These are phyloP conservation scores for Clupea harengus DNA, from an alignment of 2,113 vertebrate genomes.

Conservation along the genomic window DNA sequence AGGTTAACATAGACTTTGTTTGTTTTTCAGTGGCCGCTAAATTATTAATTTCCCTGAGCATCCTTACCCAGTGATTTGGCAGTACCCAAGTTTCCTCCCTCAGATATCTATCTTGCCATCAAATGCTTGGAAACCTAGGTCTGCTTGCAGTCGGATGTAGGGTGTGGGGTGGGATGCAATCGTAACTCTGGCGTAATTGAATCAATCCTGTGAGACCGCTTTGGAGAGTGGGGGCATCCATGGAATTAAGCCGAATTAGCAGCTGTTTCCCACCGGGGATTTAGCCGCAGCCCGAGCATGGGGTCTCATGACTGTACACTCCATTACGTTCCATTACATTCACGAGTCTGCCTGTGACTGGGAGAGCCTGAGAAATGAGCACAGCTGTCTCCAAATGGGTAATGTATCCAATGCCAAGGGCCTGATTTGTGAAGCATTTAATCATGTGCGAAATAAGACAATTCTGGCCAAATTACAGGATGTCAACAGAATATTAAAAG, in stretches of 20 bases:
- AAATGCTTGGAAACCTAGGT: background rate
- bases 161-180: constrained; percentile 25
- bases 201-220: constrained; percentile 52
- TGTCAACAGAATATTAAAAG: background rate
- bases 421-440: background rate
- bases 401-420: background rate
- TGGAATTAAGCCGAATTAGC: constrained; percentile 71
- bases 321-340: constrained; percentile 51
- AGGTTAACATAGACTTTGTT: background rate
- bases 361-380: background rate
- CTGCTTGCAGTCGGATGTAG: background rate
- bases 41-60: background rate
- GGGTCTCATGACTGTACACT: constrained; percentile 37
- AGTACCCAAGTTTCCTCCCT: background rate
- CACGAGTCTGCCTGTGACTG: constrained; percentile 38
- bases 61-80: background rate
- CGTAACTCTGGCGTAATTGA: constrained; percentile 60
- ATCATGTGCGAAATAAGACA: background rate
- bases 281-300: constrained; percentile 21
- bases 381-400: constrained; percentile 10
- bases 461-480: background rate
- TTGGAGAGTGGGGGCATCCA: constrained; percentile 65
- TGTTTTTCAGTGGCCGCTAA: background rate
- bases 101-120: background rate
- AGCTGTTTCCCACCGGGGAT: constrained; percentile 58